Base-by-base conservation (phyloP, 2,113 vertebrate species). In the Fukomys damarensis region DNA sequence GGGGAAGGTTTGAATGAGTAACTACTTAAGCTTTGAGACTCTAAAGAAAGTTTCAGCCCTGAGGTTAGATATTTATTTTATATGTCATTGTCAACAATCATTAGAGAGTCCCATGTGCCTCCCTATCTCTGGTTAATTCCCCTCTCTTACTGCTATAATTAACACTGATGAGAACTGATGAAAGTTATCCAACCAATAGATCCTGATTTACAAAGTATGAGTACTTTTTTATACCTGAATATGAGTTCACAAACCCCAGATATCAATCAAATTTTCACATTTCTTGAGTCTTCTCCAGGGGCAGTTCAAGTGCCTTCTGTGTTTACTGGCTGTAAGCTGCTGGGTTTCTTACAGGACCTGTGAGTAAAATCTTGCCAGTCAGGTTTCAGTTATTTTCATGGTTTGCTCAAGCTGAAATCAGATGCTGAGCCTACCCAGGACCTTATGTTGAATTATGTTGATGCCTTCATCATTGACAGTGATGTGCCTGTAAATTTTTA, bases 21-120 rank as follows among this genome's bases (percentile, higher is more conserved):
- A 68, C 58, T 89, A 9, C 41, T 41, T 91, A 58, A 43, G 35
- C 86, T 89, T 56, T 68, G 66, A 89, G 89, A 66, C 35, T 93
- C 61, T 91, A 89, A 92, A 97, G 91, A 90, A 90, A 35, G 35
- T 35, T 2, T 85, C 24, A 80, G 43, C 38, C 77, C 38, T 32
- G 35, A 74, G 74, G 82, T 59, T 74, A 61, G 52, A 52, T 86
- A 80, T 43, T 96, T 96, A 65, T 92, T 97, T 96, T 96, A 61
- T 85, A 41, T 68, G 92, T 82, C 81, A 49, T 70, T 97, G 84
- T 97, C 96, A 92, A 66, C 41, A 92, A 7, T 59, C 49, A 86
- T 92, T 91, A 74, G 81, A 22, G n/a, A 32, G 38, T 88, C 93
- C 76, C 63, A 4, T 14, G 52, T 72, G 87, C 46, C 87, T 84